These are phyloP conservation scores for Aporophyla lueneburgensis DNA, from an alignment of 2,888 invertebrate genomes.

Conservation along the genomic window DNA sequence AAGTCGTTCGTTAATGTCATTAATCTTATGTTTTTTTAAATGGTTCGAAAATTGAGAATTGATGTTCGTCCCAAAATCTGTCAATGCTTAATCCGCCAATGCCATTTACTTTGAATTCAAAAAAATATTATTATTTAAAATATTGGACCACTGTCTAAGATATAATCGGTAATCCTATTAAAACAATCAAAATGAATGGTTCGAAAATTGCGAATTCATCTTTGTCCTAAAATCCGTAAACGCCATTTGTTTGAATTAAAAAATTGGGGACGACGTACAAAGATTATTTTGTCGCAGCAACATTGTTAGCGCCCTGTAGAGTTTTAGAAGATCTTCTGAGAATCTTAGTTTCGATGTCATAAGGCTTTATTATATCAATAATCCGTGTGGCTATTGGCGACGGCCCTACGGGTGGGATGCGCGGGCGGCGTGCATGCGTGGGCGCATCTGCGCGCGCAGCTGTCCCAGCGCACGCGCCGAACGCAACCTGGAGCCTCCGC, in stretches of 20 bases:
- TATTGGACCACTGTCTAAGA: too few species aligned
- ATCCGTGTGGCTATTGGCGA: slow-evolving; percentile 57
- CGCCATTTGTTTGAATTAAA: not conserved
- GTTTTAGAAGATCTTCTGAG: slow-evolving; percentile 21
- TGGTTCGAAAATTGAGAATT: not conserved
- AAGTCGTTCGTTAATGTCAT: too few species aligned
- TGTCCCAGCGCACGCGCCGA: slow-evolving; percentile 69
- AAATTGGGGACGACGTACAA: not conserved
- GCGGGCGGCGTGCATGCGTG: slow-evolving; percentile 50
- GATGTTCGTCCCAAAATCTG: not conserved
- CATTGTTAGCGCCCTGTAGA: too few species aligned
- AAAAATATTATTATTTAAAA: too few species aligned
- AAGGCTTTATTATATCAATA: slow-evolving; percentile 62
- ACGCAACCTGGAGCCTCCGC: slow-evolving; percentile 49
- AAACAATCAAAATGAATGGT: too few species aligned
- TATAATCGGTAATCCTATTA: too few species aligned
- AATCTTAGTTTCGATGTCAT: not conserved
- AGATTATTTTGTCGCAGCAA: not conserved
- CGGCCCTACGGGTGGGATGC: slow-evolving; percentile 50
- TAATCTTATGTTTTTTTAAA: too few species aligned
- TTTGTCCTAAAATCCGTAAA: not conserved
- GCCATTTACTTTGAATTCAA: not conserved
- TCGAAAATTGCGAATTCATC: not conserved
- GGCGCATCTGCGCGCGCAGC: slow-evolving; percentile 79
- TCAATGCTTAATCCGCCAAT: not conserved